Percentiles rank a stretch among this genome's conserved stretches.
Conservation (phyloP, 2,888 invertebrate genomes). For the Graphium colonna region DNA sequence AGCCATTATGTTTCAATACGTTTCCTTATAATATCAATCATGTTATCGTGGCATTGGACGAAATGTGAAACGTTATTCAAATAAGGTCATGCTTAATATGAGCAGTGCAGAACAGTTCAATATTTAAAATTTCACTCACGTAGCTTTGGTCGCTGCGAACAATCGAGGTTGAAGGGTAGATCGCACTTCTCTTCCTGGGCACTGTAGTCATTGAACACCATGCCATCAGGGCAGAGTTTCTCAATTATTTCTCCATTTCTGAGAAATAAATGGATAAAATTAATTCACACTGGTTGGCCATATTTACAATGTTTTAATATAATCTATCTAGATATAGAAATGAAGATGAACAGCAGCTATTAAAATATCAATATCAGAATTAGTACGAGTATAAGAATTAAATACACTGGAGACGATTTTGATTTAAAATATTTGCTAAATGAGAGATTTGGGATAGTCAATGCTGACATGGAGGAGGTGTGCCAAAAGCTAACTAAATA, state of each 20-base stretch:
- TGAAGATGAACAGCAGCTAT: no score
- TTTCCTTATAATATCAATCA: background rate
- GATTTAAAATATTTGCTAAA: no score
- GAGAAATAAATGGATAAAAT: slow-evolving; percentile 36
- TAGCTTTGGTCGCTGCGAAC: slow-evolving; percentile 86
- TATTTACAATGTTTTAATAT: no score
- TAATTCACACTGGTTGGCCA: no score
- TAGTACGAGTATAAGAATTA: no score
- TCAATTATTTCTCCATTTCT: slow-evolving; percentile 86
- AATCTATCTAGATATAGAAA: no score
- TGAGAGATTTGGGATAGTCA: no score
- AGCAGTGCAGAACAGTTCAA: slow-evolving; percentile 7
- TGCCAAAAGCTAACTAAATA: no score
- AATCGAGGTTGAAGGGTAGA: slow-evolving; percentile 92
- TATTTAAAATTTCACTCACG: slow-evolving; percentile 82
- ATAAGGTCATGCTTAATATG: slow-evolving; percentile 9
- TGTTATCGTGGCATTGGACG: slow-evolving; percentile 5
- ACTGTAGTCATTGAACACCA: slow-evolving; percentile 94
- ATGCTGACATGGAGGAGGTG: no score
- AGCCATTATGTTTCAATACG: no score
- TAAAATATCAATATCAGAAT: no score
- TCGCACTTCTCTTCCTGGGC: slow-evolving; percentile 92
- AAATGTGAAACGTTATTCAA: background rate
- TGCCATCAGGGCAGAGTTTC: slow-evolving; percentile 92
- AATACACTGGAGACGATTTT: no score